Evolutionary conservation across 2,113 vertebrate genomes (phyloP).

Genomic region (Thermophis baileyi): DNA sequence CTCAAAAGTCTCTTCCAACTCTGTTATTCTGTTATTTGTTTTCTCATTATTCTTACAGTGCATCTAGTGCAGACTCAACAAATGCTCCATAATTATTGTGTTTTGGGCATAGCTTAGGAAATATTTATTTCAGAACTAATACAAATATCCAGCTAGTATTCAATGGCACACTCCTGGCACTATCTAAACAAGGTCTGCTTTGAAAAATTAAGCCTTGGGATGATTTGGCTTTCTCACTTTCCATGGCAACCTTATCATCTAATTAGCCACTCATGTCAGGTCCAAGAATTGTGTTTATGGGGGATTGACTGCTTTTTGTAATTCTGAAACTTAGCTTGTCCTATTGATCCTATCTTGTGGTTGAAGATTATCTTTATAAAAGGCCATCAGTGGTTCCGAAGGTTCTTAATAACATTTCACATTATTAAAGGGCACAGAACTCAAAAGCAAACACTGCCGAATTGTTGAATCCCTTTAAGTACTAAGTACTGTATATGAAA

Average conservation of each 20-base stretch:
- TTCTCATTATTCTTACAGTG: neutral
- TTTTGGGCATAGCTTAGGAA: neutral
- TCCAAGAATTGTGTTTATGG: neutral
- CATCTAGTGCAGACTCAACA: neutral
- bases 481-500: neutral
- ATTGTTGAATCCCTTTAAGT: neutral
- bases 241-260: neutral
- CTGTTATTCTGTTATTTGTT: neutral
- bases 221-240: neutral
- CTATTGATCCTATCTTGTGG: neutral
- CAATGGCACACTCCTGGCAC: neutral
- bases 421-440: neutral
- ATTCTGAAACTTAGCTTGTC: neutral
- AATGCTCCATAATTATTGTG: neutral
- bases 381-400: neutral
- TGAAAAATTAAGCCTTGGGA: neutral
- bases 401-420: neutral
- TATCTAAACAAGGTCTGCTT: neutral
- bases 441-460: neutral
- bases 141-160: neutral
- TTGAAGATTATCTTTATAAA: neutral
- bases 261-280: neutral
- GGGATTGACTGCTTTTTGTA: neutral
- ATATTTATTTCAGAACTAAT: neutral
- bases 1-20: too few relatives aligned